phyloP scores from a whole-genome alignment of 2,113 vertebrate genomes.

The Dicrurus megarhynchus region DNA sequence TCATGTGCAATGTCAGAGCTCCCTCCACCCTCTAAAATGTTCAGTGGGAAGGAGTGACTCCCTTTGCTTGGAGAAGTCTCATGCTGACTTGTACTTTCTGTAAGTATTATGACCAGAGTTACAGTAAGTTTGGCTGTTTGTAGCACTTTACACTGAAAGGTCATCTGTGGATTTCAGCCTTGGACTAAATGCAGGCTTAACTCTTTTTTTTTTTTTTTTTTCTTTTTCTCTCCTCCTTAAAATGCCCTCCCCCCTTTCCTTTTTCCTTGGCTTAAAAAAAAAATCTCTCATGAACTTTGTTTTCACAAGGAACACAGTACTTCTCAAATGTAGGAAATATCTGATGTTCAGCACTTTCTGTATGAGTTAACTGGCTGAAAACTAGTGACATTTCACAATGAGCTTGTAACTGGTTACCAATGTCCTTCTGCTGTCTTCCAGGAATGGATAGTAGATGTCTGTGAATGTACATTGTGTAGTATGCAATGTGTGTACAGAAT shows the following conservation, averaged over 20 bases:
- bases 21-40: not conserved
- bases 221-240: too few species aligned
- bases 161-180: not conserved
- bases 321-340: conserved; percentile 5
- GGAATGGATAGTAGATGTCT: not conserved
- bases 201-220: not conserved
- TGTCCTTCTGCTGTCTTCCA: not conserved
- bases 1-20: not conserved
- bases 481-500: not conserved
- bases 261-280: not conserved
- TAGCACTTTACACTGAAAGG: not conserved
- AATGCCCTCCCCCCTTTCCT: not conserved
- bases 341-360: not conserved
- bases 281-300: not conserved
- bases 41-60: not conserved
- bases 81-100: not conserved
- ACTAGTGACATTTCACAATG: not conserved
- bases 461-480: not conserved
- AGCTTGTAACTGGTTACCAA: not conserved
- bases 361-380: not conserved
- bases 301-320: not conserved
- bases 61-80: not conserved
- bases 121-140: not conserved
- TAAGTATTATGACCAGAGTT: not conserved
- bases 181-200: not conserved